A percentile compares a stretch with the other conserved stretches of the same genome.
These are phyloP conservation scores for Diaphora mendica DNA, from an alignment of 2,888 invertebrate genomes.

Conservation along the genomic window DNA sequence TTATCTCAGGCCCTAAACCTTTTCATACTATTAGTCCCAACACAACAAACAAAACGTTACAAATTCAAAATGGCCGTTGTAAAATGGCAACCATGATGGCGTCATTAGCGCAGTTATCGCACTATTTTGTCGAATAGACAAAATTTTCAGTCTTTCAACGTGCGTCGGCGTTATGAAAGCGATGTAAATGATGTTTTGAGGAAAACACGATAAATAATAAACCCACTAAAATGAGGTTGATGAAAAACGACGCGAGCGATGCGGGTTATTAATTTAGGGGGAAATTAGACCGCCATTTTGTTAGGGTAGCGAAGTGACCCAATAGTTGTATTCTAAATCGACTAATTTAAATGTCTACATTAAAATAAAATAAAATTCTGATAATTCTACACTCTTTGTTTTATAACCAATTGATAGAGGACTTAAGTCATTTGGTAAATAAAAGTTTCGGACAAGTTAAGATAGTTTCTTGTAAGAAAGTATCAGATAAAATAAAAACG, in stretches of 20 bases:
- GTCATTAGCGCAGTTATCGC: constrained; percentile 84
- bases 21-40: constrained; percentile 61
- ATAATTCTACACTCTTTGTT: background rate
- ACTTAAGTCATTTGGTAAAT: background rate
- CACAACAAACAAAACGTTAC: constrained; percentile 77
- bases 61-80: constrained; percentile 72
- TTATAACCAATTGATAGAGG: background rate
- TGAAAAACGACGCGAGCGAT: constrained; percentile 77
- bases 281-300: constrained; percentile 76
- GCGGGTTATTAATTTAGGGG: constrained; percentile 76
- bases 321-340: constrained; percentile 54
- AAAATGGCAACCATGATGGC: constrained; percentile 74
- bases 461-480: background rate
- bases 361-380: background rate
- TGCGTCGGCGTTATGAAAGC: constrained; percentile 80
- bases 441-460: background rate
- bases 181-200: constrained; percentile 78
- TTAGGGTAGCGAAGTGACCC: constrained; percentile 58
- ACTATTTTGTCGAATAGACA: constrained; percentile 85
- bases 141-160: constrained; percentile 83
- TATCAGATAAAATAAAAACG: background rate
- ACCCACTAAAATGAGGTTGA: constrained; percentile 74
- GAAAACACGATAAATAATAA: constrained; percentile 81
- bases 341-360: constrained; percentile 22
- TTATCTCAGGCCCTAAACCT: constrained; percentile 62